Evolutionary conservation across 1,140 invertebrate genomes (phyloP).

Genomic region (Macrotrachela quadricornifera): DNA sequence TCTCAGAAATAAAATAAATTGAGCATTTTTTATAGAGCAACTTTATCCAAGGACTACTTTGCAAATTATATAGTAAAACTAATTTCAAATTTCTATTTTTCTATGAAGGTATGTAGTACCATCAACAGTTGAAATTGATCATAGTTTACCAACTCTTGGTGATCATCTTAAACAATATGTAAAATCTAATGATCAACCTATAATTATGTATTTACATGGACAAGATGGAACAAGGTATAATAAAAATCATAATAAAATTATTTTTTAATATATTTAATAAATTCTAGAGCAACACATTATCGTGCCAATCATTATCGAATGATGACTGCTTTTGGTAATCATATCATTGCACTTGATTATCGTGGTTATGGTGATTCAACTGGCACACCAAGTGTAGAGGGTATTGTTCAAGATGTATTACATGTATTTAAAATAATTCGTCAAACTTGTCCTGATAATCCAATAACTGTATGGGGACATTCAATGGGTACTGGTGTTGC

Average conservation of each 20-base stretch:
- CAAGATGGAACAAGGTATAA: slow-evolving; percentile 1
- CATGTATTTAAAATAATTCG: neutral
- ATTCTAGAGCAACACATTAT: neutral
- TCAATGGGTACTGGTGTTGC: slow-evolving; percentile 1
- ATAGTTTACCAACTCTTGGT: no score
- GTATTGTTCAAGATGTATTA: slow-evolving; percentile 12
- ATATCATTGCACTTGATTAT: slow-evolving; percentile 76
- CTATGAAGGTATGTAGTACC: no score
- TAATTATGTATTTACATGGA: slow-evolving; percentile 4
- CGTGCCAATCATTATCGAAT: neutral
- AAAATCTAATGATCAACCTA: neutral
- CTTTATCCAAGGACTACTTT: no score
- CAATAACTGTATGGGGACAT: slow-evolving; percentile 4
- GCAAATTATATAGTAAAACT: no score
- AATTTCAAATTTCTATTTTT: no score
- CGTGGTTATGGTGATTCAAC: slow-evolving; percentile 79
- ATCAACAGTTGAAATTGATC: no score
- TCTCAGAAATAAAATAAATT: no score
- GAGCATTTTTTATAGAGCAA: no score
- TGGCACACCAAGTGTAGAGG: slow-evolving; percentile 59
- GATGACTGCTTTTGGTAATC: neutral
- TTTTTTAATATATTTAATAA: neutral
- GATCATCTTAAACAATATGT: no score
- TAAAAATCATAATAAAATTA: neutral
- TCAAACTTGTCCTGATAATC: neutral